Evolutionary conservation across 2,797 vertebrate species (phyloP).

Genomic region (Sebastes iracundus): DNA sequence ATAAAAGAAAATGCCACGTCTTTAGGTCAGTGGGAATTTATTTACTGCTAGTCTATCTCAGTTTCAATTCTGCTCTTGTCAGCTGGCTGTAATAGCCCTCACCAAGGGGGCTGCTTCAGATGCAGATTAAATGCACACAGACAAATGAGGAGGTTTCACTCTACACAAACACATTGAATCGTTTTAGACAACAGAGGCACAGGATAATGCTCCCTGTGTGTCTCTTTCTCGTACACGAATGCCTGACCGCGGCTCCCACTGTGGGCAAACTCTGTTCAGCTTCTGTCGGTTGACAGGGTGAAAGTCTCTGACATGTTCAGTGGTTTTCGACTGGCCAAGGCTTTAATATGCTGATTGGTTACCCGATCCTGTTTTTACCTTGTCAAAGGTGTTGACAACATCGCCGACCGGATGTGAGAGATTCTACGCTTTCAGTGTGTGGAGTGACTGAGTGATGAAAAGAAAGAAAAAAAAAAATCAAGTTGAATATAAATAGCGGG

Average conservation of each 20-base stretch:
- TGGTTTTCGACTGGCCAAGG: slow-evolving; percentile 10
- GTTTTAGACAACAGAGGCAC: slow-evolving; percentile 30
- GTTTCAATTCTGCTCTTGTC: slow-evolving; percentile 34
- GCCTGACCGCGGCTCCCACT: not conserved
- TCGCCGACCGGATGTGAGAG: not conserved
- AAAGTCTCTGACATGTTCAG: slow-evolving; percentile 39
- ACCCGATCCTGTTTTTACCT: slow-evolving; percentile 30
- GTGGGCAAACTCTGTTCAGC: slow-evolving; percentile 1
- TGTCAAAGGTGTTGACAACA: slow-evolving; percentile 30
- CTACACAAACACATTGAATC: slow-evolving; percentile 33
- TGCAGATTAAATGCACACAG: slow-evolving; percentile 40
- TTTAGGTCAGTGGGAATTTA: slow-evolving; percentile 20
- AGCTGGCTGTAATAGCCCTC: slow-evolving; percentile 26
- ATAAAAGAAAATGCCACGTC: not conserved
- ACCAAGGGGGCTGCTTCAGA: slow-evolving; percentile 20
- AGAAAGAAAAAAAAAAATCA: not conserved
- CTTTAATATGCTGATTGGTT: slow-evolving; percentile 31
- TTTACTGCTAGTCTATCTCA: slow-evolving; percentile 22
- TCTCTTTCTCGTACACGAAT: slow-evolving; percentile 13
- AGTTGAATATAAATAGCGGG: not conserved
- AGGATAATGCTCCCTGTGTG: slow-evolving; percentile 20
- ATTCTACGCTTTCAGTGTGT: not conserved
- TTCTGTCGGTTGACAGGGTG: slow-evolving; percentile 3
- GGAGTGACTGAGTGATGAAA: not conserved
- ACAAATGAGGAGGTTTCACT: slow-evolving; percentile 39